A percentile compares a stretch with the other conserved stretches of the same genome.
phyloP scores from a whole-genome alignment of 2,113 vertebrate species.

The Ondatra zibethicus region DNA sequence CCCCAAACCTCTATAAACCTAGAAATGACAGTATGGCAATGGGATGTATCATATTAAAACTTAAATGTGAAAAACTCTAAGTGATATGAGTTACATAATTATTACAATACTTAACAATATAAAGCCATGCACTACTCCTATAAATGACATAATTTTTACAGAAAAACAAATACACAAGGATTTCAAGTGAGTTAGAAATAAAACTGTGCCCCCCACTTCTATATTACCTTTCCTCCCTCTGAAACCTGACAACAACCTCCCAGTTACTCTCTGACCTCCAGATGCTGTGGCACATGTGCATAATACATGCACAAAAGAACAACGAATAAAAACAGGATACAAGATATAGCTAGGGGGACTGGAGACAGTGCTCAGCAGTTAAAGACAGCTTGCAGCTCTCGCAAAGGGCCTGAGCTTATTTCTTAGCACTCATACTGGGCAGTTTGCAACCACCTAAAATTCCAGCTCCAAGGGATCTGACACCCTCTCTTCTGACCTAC shows the following conservation, averaged over 20 bases:
- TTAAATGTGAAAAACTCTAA: slow-evolving; percentile 36
- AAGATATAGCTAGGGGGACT: not conserved
- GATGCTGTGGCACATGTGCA: not conserved
- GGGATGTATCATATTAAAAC: not conserved
- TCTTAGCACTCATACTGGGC: not conserved
- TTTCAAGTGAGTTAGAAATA: slow-evolving; percentile 40
- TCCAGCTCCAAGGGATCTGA: not conserved
- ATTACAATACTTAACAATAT: not conserved
- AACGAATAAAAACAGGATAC: not conserved
- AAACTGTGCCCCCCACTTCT: not conserved
- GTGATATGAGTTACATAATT: not conserved
- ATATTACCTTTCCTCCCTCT: not conserved
- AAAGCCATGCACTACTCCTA: not conserved
- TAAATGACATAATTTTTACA: slow-evolving; percentile 43
- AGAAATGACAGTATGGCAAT: slow-evolving; percentile 13
- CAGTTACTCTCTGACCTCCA: not conserved
- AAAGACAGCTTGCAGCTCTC: not conserved
- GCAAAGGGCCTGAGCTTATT: not conserved
- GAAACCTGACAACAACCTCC: not conserved
- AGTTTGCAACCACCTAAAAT: not conserved
- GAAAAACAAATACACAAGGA: not conserved
- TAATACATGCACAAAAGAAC: not conserved
- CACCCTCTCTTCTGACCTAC: not conserved
- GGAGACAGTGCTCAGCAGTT: not conserved
- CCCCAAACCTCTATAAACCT: slow-evolving; percentile 27